Evolutionary conservation across 1,140 invertebrate species (phyloP).

Genomic region (Nomia melanderi): DNA sequence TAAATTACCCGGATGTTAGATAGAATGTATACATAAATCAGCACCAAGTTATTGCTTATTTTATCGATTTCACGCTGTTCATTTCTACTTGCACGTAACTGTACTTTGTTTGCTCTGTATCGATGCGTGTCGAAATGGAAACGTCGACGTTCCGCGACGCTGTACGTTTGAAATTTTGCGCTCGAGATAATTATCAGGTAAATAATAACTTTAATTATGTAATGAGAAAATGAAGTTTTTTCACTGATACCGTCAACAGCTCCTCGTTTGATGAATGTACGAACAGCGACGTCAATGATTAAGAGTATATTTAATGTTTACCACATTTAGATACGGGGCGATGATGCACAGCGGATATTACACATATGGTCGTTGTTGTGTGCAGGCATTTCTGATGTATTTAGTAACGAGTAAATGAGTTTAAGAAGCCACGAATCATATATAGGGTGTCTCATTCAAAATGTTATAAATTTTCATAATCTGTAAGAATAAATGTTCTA

Average conservation of each 20-base stretch:
- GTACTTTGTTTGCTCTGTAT: neutral
- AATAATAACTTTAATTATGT: neutral
- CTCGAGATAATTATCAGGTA: neutral
- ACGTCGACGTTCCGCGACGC: neutral
- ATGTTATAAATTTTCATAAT: neutral
- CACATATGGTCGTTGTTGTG: neutral
- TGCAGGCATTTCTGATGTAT: neutral
- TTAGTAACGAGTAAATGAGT: neutral
- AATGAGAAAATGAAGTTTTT: neutral
- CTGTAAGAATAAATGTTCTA: neutral
- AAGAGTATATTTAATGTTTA: neutral
- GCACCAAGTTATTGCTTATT: constrained; percentile 26
- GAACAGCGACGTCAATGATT: neutral
- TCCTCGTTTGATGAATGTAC: neutral
- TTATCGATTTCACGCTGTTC: constrained; percentile 10
- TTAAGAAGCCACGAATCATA: neutral
- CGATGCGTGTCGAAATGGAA: neutral
- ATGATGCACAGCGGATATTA: neutral
- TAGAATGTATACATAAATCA: neutral
- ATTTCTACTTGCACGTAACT: neutral
- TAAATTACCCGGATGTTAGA: constrained; percentile 24
- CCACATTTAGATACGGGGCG: neutral
- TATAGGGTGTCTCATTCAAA: neutral
- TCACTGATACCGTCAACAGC: neutral
- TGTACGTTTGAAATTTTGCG: neutral